These are phyloP conservation scores for Ochropleura leucogaster DNA, from an alignment of 2,888 invertebrate species.

Conservation along the genomic window DNA sequence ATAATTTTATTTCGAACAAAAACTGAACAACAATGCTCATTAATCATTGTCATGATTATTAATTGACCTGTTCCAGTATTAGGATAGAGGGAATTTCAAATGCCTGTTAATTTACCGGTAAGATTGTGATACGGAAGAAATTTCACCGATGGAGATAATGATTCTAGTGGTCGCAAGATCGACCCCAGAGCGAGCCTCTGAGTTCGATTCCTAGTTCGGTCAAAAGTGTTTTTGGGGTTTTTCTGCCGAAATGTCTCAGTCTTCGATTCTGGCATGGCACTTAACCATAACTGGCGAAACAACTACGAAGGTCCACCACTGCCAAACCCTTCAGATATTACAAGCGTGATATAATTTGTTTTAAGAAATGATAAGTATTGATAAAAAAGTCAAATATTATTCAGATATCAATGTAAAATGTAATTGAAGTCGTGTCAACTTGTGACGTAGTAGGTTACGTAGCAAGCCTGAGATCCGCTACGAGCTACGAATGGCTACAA, in stretches of 20 bases:
- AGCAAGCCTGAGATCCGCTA: constrained; percentile 21
- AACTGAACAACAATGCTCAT: constrained; percentile 50
- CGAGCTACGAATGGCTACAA: constrained; percentile 44
- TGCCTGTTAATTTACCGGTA: neutral
- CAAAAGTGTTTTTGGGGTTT: neutral
- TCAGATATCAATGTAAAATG: neutral
- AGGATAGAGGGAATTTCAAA: constrained; percentile 40
- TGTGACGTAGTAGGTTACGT: constrained; percentile 22
- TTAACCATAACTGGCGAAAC: neutral
- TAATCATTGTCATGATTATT: constrained; percentile 51
- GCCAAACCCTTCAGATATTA: neutral
- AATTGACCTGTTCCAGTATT: constrained; percentile 45
- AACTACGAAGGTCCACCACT: neutral
- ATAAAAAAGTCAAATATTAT: neutral
- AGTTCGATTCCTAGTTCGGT: neutral
- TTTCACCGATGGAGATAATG: constrained; percentile 2
- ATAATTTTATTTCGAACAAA: constrained; percentile 42
- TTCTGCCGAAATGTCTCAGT: neutral
- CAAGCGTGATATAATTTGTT: neutral
- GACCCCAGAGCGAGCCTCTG: neutral
- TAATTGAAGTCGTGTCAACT: neutral
- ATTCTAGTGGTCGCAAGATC: neutral
- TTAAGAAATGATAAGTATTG: neutral
- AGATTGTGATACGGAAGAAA: neutral
- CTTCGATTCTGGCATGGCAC: neutral